Conservation (phyloP, 2,113 vertebrate genomes). For the Hoplias malabaricus region DNA sequence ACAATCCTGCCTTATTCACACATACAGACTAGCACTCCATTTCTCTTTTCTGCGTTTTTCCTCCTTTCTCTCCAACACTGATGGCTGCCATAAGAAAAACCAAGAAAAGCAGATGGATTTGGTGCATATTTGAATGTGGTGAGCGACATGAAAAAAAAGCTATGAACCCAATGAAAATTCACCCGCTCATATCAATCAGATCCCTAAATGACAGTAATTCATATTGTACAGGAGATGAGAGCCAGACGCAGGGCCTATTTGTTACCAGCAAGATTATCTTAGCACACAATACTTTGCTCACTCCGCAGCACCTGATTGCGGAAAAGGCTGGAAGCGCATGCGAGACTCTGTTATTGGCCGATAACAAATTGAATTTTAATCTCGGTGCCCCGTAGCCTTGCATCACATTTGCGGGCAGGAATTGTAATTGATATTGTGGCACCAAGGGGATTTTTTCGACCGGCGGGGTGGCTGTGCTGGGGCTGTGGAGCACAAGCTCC, state of each 20-base stretch:
- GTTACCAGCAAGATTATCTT: conserved; percentile 37
- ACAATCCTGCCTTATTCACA: neutral
- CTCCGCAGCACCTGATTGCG: conserved; percentile 29
- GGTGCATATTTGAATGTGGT: neutral
- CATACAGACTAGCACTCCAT: neutral
- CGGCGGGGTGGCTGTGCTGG: neutral
- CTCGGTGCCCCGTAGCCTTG: conserved; percentile 17
- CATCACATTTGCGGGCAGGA: conserved; percentile 3
- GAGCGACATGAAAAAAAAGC: neutral
- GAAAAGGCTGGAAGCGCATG: conserved; percentile 5
- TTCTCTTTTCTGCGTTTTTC: neutral
- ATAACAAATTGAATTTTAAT: conserved; percentile 49
- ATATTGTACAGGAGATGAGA: conserved; percentile 18
- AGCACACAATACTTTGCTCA: conserved; percentile 10
- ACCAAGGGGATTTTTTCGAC: conserved; percentile 8
- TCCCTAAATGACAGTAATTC: conserved; percentile 29
- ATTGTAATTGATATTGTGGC: conserved; percentile 39
- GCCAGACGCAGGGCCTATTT: neutral
- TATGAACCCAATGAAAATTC: neutral
- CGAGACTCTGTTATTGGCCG: conserved; percentile 26
- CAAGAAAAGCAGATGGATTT: neutral
- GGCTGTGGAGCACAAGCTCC: neutral
- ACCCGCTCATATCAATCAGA: conserved; percentile 15
- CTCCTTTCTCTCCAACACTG: neutral
- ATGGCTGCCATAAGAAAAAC: neutral